Conservation (phyloP, 2,797 vertebrate genomes). For the Coluber constrictor region DNA sequence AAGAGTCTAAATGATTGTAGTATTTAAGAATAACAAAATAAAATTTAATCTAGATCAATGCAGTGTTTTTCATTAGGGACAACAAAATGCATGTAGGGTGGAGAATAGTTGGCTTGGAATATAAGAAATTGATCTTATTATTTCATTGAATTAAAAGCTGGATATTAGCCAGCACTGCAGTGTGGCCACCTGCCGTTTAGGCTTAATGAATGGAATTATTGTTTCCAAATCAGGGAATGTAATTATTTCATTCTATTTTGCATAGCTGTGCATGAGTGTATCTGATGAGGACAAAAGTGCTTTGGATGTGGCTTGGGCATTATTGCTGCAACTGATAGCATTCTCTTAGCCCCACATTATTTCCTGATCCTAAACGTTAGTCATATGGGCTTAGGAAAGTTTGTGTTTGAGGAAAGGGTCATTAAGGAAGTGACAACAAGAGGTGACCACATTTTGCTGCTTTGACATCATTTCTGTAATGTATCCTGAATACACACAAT, state of each 20-base stretch:
- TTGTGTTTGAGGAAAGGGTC: background rate
- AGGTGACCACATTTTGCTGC: background rate
- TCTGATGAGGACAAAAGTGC: background rate
- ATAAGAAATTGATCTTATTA: background rate
- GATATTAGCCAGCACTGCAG: background rate
- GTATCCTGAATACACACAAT: background rate
- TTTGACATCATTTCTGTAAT: background rate
- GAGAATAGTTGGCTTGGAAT: background rate
- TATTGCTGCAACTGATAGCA: background rate
- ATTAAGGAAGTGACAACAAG: background rate
- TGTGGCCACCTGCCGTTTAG: background rate
- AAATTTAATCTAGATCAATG: background rate
- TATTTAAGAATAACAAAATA: background rate
- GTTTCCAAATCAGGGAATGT: background rate
- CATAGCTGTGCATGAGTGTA: background rate
- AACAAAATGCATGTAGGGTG: background rate
- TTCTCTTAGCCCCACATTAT: background rate
- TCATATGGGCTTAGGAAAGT: background rate
- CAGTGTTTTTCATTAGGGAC: background rate
- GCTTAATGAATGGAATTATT: background rate
- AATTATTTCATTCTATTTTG: background rate
- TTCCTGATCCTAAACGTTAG: background rate
- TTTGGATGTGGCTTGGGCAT: background rate
- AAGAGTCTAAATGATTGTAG: background rate
- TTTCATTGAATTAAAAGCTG: background rate